Base-by-base conservation (phyloP, 30 jellyfish, hydroid and myxozoan genomes). In the Cassiopea andromeda region DNA sequence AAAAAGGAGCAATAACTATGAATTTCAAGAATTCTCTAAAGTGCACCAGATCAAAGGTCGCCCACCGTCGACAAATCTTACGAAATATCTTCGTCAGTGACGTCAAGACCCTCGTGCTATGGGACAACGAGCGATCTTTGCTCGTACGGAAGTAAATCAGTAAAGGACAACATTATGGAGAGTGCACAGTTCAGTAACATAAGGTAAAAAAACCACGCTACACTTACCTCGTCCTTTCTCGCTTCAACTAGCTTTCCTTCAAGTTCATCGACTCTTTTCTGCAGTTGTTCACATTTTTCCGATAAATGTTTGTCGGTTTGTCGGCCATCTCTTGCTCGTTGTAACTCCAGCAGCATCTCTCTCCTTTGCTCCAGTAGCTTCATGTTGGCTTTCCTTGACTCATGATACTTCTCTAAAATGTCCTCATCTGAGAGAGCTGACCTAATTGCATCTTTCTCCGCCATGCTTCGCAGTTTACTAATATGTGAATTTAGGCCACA, bases 291-390 rank as follows among this genome's bases (percentile, higher is more conserved):
- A 82, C 80, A 73, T 3, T 46, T 66, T 45, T 74, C 87, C 82
- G 87, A 74, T 1, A 45, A 87, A 58, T 44, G 18, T 1, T 27
- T 12, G 48, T 45, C 66, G 38, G 49, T 75, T 48, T 50, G 74
- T 50, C 50, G 81, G 2, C 13, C 93, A 47, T 87, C 77, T 7
- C 57, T 85, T 8, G 60, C 87, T 43, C 57, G 67, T 46, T 85
- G 93, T 75, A 85, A 43, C 78, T 85, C 82, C 86, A 85, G 17
- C 1, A 85, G 87, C 64, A 85, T 77, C 46, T 85, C 93, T 59
- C 93, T 80, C 38, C 58, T 73, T 76, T 85, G 87, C 49, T 75
- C 81, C 48, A 85, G 81, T 13, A 85, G 93, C 80, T 73, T 85
- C 58, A 85, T n/a, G 59, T 85, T 85, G 1, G 86, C 81, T 61